These are phyloP conservation scores for Melanerpes aurifrons DNA, from an alignment of 2,113 vertebrate species.

Conservation along the genomic window DNA sequence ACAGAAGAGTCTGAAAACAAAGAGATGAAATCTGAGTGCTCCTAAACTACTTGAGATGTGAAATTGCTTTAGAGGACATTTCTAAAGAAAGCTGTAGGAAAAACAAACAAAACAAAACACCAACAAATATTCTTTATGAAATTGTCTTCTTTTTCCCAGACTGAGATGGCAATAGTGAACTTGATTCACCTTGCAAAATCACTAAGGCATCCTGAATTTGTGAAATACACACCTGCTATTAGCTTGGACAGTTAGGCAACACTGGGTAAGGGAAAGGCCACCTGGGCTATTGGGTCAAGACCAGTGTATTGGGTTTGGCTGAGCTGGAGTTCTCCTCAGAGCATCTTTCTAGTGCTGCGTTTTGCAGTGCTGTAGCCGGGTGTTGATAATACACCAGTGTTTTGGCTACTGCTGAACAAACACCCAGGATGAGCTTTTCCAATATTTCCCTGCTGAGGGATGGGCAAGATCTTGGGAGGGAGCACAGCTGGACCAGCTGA, in stretches of 20 bases:
- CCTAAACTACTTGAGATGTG: not conserved
- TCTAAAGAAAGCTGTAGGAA: not conserved
- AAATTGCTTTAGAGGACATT: not conserved
- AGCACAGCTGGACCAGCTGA: too few species aligned
- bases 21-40: not conserved
- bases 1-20: not conserved
- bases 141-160: not conserved
- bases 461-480: too few species aligned
- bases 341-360: too few species aligned
- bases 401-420: too few species aligned
- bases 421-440: too few species aligned
- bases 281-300: not conserved
- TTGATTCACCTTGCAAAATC: not conserved
- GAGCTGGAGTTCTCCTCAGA: too few species aligned
- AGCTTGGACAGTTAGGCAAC: not conserved
- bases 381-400: too few species aligned
- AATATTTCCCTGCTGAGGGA: too few species aligned
- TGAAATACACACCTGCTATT: not conserved
- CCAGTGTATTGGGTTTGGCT: too few species aligned
- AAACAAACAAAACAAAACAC: not conserved
- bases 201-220: not conserved
- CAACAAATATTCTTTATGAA: not conserved
- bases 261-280: not conserved
- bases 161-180: not conserved
- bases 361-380: too few species aligned